Conservation (phyloP, 2,113 vertebrate species). For the Heterotis niloticus region DNA sequence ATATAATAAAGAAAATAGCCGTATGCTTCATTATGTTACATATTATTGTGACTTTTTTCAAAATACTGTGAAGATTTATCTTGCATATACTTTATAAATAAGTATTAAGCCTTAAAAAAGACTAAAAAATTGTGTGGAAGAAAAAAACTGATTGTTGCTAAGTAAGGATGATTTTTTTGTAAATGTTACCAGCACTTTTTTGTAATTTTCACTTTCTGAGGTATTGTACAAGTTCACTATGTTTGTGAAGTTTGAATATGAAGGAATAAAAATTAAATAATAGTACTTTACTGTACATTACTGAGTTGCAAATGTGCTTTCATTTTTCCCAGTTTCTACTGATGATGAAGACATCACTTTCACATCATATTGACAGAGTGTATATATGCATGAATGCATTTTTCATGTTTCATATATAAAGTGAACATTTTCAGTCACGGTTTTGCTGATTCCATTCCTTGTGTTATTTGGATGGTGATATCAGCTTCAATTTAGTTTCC, state of each 20-base stretch:
- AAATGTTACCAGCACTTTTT: constrained; percentile 85
- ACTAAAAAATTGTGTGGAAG: constrained; percentile 78
- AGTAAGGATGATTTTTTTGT: constrained; percentile 82
- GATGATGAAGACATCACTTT: no score
- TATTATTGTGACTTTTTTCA: constrained; percentile 83
- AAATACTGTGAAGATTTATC: constrained; percentile 85
- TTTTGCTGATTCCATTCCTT: no score
- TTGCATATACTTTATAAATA: constrained; percentile 86
- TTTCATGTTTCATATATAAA: no score
- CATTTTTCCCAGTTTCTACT: constrained; percentile 17
- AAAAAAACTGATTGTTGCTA: constrained; percentile 81
- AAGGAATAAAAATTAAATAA: constrained; percentile 80
- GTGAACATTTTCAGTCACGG: no score
- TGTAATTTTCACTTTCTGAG: constrained; percentile 85
- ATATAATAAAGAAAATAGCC: constrained; percentile 81
- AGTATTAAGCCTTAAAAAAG: constrained; percentile 85
- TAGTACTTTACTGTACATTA: constrained; percentile 81
- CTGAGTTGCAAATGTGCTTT: constrained; percentile 52
- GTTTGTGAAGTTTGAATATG: constrained; percentile 86
- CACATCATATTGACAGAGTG: no score
- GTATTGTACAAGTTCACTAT: constrained; percentile 84
- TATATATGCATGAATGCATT: no score
- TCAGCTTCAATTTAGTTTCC: no score
- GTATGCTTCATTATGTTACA: constrained; percentile 84
- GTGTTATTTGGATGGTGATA: no score